Evolutionary conservation across 2,113 vertebrate species (phyloP), one percentile per base, ranked within the genome.

Genomic region (Nansenia antarctica): DNA sequence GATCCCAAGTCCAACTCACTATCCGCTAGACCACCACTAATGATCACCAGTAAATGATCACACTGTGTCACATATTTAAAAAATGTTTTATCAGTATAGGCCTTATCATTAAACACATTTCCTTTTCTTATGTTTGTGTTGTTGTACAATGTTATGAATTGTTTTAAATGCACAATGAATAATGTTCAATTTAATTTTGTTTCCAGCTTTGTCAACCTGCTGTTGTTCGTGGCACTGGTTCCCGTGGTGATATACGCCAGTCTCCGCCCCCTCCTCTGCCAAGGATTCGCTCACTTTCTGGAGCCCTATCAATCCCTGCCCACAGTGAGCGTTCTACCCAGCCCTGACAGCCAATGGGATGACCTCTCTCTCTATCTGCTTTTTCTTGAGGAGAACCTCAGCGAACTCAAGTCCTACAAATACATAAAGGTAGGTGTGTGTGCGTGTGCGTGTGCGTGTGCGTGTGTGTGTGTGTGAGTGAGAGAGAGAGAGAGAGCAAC

Each of bases 381-480:
- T 62, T 97, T 97, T 84, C 88, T 99, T 60, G 94, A 96, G 67
- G 98, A 98, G 85, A 99, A 99, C 0, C 85, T 99, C 70, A 96
- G 95, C 30, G 96, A 99, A 67, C 92, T 99, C 7, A 98, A 99
- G 77, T 98, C 96, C 2, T 96, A 95, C 90, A 99, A 96, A 72
- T 96, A 95, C 79, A 94, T 99, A 5, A 97, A 97, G 90, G 95
- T 92, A 35, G 6, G 74, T 71, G 24, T 34, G 31, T 63, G 20
- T 9, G 6, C 3, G 12, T 62, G 34, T 27, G 60, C 39, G 4
- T n/a, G 7, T 18, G 20, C 15, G 24, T 26, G 1, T 66, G 59
- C 24, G n/a, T 37, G 32, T 67, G 2, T 34, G 20, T 55, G 39
- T 14, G 39, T 42, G 39, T 1, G 14, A 14, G 39, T 42, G n/a